Conservation (phyloP, 2,113 vertebrate species). For the Microcebus tavaratra region DNA sequence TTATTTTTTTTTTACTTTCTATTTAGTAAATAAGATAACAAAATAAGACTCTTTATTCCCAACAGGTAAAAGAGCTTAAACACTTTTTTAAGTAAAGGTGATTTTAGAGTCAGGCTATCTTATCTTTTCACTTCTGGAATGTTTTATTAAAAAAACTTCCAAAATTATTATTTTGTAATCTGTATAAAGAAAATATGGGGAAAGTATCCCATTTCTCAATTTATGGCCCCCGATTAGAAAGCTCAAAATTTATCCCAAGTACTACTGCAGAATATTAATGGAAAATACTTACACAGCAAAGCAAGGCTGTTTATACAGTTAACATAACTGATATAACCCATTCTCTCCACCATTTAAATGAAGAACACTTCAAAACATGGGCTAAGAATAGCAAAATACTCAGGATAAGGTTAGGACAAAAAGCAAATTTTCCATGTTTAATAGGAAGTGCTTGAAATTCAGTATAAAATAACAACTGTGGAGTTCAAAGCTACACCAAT, state of each 20-base stretch:
- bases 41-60: background rate
- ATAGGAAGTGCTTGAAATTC: constrained; percentile 71
- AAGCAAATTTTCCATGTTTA: constrained; percentile 60
- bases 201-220: constrained; percentile 79
- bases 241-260: constrained; percentile 61
- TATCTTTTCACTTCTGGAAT: constrained; percentile 78
- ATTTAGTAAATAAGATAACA: background rate
- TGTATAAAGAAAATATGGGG: constrained; percentile 74
- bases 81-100: background rate
- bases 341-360: constrained; percentile 10
- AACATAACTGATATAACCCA: background rate
- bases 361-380: constrained; percentile 53
- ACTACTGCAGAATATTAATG: constrained; percentile 29
- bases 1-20: background rate
- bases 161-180: constrained; percentile 69
- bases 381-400: constrained; percentile 54
- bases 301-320: background rate
- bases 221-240: constrained; percentile 46
- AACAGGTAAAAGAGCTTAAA: background rate
- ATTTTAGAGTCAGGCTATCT: constrained; percentile 70
- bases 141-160: constrained; percentile 77
- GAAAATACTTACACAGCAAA: constrained; percentile 34
- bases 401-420: constrained; percentile 28
- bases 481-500: constrained; percentile 72
- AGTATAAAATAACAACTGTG: constrained; percentile 67